Evolutionary conservation across 2,113 vertebrate species (phyloP).

Genomic region (Climacteris rufus): DNA sequence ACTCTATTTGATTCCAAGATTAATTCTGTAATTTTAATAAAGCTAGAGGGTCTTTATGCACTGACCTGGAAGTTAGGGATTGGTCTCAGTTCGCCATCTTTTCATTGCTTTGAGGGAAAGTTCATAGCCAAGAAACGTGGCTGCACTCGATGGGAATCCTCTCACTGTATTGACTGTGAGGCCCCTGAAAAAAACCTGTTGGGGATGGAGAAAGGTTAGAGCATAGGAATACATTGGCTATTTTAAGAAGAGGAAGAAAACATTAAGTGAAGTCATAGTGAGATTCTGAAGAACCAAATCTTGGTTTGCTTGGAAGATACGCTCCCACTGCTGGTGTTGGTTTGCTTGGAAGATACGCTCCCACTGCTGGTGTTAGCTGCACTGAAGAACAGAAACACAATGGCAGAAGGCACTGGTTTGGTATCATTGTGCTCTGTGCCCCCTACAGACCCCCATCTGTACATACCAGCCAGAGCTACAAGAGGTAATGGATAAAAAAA

Average conservation of each 20-base stretch:
- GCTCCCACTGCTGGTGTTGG: not conserved
- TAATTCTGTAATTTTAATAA: not conserved
- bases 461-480: not conserved
- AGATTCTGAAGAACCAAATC: not conserved
- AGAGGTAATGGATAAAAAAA: not conserved
- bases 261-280: not conserved
- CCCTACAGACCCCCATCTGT: not conserved
- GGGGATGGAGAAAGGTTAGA: slow-evolving; percentile 43
- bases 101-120: slow-evolving; percentile 87
- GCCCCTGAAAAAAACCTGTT: slow-evolving; percentile 94
- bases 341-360: not conserved
- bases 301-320: not conserved
- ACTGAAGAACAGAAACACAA: rapidly evolving
- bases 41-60: not conserved
- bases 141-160: slow-evolving; percentile 92
- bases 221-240: not conserved
- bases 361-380: not conserved
- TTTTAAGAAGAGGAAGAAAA: not conserved
- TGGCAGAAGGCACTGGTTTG: not conserved
- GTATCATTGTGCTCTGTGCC: not conserved
- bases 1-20: not conserved
- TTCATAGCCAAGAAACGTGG: slow-evolving; percentile 95
- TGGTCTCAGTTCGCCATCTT: slow-evolving; percentile 57
- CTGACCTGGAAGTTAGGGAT: slow-evolving; percentile 72
- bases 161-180: slow-evolving; percentile 84